phyloP scores from a whole-genome alignment of 2,888 invertebrate genomes.

The Anthophora plumipes region DNA sequence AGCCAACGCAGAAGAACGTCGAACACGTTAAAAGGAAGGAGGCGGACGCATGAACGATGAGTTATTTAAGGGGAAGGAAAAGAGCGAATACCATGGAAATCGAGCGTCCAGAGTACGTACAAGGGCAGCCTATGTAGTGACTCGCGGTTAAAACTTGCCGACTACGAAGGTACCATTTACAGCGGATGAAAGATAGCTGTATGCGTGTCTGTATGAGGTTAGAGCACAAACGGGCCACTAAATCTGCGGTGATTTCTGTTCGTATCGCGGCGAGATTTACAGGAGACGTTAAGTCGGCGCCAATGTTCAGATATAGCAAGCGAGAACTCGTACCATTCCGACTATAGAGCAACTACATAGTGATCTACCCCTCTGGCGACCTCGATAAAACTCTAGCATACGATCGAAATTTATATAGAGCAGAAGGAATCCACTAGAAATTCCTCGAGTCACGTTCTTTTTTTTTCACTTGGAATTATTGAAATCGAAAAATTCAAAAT shows the following conservation, averaged over 20 bases:
- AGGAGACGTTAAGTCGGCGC: constrained; percentile 55
- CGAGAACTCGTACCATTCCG: constrained; percentile 27
- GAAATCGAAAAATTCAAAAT: constrained; percentile 8
- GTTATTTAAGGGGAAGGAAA: constrained; percentile 52
- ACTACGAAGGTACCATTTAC: constrained; percentile 39
- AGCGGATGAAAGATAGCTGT: constrained; percentile 66
- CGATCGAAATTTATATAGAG: constrained; percentile 39
- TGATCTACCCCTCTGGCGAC: neutral
- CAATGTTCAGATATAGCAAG: constrained; percentile 49
- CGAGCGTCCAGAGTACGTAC: constrained; percentile 62
- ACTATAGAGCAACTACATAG: constrained; percentile 37
- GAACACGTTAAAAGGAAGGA: constrained; percentile 24
- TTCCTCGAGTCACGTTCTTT: constrained; percentile 11
- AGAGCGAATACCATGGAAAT: constrained; percentile 63
- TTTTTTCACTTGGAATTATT: constrained; percentile 26
- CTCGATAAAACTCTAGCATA: constrained; percentile 8
- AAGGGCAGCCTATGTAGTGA: constrained; percentile 62
- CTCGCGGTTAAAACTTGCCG: constrained; percentile 55
- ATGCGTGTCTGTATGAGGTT: constrained; percentile 53
- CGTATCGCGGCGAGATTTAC: constrained; percentile 55
- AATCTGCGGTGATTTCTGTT: constrained; percentile 67
- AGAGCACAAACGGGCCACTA: constrained; percentile 67
- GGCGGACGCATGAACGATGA: constrained; percentile 14
- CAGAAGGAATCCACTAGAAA: neutral
- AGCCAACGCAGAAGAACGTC: constrained; percentile 21